Conservation (phyloP, 2,113 vertebrate species). For the Aleadryas rufinucha region DNA sequence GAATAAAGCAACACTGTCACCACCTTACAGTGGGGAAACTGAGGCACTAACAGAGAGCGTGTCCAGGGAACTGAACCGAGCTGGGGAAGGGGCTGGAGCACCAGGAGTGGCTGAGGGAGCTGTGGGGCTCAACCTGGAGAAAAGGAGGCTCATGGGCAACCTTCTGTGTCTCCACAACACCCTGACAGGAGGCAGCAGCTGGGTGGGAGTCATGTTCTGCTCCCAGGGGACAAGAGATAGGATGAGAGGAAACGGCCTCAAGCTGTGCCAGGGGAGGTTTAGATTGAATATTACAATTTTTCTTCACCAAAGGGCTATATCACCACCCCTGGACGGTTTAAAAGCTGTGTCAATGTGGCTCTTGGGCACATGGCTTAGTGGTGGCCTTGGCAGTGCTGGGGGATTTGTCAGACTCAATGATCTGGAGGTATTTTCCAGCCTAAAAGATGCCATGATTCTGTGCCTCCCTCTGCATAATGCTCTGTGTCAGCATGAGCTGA, state of each 20-base stretch:
- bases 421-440: not conserved
- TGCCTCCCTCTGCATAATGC: not conserved
- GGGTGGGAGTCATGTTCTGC: fast-evolving
- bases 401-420: not conserved
- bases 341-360: not conserved
- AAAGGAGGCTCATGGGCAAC: not conserved
- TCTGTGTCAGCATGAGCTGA: not conserved
- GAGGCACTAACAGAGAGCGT: not conserved
- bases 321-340: not conserved
- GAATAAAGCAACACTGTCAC: not conserved
- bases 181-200: not conserved
- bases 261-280: not conserved
- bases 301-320: not conserved
- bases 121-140: not conserved
- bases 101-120: fast-evolving
- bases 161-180: not conserved
- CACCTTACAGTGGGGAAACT: not conserved
- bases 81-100: fast-evolving
- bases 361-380: not conserved
- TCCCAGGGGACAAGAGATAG: not conserved
- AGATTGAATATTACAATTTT: not conserved
- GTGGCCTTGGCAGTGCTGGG: not conserved
- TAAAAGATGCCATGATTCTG: not conserved
- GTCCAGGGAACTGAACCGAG: too few species aligned
- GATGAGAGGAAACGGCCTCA: fast-evolving